phyloP scores from a whole-genome alignment of 2,888 invertebrate genomes.

The Mythimna pallens region DNA sequence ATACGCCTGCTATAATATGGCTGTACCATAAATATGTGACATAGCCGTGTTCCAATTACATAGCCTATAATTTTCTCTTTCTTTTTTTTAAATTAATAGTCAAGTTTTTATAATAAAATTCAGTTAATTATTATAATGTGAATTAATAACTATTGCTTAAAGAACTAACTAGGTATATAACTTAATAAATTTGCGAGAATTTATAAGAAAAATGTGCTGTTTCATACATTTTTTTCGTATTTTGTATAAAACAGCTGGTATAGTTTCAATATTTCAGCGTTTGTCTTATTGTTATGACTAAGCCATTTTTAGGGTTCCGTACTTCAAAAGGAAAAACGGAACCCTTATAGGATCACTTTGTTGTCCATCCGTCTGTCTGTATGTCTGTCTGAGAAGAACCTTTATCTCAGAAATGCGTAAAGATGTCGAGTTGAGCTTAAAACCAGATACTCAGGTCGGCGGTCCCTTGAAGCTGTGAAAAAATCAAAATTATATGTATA shows the following conservation, averaged over 20 bases:
- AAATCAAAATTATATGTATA: no score
- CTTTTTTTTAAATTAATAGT: constrained; percentile 32
- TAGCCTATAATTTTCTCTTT: constrained; percentile 43
- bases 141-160: background rate
- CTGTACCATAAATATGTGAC: constrained; percentile 46
- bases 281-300: background rate
- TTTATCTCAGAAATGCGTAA: no score
- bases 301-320: no score
- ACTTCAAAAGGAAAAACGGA: no score
- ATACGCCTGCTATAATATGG: constrained; percentile 68
- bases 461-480: no score
- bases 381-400: no score
- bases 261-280: background rate
- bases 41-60: constrained; percentile 28
- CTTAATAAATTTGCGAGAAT: background rate
- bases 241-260: no score
- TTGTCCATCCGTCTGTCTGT: no score
- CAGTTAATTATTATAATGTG: background rate
- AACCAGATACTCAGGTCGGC: no score
- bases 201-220: background rate
- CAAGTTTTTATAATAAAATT: constrained; percentile 22
- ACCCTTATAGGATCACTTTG: no score
- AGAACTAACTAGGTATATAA: background rate
- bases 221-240: no score
- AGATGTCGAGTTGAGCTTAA: no score